phyloP scores from a whole-genome alignment of 2,888 invertebrate genomes.

The Platycnemis pennipes region DNA sequence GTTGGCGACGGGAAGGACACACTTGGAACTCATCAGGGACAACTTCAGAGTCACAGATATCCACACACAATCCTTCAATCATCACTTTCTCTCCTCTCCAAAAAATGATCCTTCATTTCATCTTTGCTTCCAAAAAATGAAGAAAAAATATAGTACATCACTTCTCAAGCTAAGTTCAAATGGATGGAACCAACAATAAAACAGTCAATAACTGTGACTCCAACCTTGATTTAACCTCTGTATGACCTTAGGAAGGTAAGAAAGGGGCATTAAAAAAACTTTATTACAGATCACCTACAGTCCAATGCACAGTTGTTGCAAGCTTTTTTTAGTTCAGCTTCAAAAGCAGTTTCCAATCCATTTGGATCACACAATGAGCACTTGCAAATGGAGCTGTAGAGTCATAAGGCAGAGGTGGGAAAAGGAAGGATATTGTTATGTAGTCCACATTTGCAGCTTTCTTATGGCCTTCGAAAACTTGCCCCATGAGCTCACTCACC shows the following conservation, averaged over 20 bases:
- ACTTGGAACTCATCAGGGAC: constrained; percentile 65
- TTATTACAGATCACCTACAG: constrained; percentile 68
- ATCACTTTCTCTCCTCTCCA: constrained; percentile 58
- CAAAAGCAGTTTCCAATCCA: constrained; percentile 55
- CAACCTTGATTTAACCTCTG: constrained; percentile 64
- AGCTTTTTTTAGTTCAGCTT: constrained; percentile 63
- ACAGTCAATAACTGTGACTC: constrained; percentile 67
- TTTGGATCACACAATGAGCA: constrained; percentile 47
- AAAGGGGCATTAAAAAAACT: constrained; percentile 48
- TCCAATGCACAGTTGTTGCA: constrained; percentile 63
- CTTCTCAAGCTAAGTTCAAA: constrained; percentile 67
- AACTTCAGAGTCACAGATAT: constrained; percentile 65
- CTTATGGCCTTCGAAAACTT: constrained; percentile 61
- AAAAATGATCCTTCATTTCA: constrained; percentile 64
- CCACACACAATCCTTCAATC: constrained; percentile 59
- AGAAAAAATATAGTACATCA: constrained; percentile 67
- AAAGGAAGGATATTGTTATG: constrained; percentile 52
- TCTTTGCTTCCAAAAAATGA: constrained; percentile 61
- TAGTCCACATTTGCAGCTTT: constrained; percentile 59
- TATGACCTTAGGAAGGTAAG: constrained; percentile 59
- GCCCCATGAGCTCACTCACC: constrained; percentile 58
- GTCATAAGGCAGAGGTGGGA: constrained; percentile 68
- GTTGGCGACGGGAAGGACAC: constrained; percentile 66
- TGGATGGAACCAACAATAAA: constrained; percentile 66
- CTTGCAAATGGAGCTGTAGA: constrained; percentile 61